A percentile compares a stretch with the other conserved stretches of the same genome.
Conservation (phyloP, 2,888 invertebrate genomes). For the Chirona hameri region DNA sequence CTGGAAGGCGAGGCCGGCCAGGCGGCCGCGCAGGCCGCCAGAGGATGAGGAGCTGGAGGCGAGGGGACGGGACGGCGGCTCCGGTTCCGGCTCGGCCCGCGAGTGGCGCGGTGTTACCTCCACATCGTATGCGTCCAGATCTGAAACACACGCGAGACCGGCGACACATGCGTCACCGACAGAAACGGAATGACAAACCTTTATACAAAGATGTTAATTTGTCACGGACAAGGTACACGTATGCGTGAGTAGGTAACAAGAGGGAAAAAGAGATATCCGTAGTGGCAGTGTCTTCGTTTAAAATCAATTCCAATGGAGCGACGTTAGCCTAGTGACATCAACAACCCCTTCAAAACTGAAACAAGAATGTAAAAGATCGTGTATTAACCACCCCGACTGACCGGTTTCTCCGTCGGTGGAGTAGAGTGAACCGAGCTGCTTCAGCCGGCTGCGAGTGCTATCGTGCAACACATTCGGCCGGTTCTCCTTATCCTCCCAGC, state of each 20-base stretch:
- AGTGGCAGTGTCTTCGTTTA: neutral
- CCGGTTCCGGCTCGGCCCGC: neutral
- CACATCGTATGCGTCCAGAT: neutral
- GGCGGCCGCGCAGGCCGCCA: neutral
- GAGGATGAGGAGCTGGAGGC: neutral
- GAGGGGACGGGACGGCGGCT: neutral
- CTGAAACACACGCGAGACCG: neutral
- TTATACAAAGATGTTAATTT: neutral
- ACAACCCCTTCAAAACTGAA: neutral
- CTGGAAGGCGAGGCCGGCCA: conserved; percentile 22
- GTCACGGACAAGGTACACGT: no score
- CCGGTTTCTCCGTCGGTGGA: neutral
- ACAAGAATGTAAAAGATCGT: no score
- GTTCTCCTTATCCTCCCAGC: conserved; percentile 9
- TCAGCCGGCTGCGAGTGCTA: conserved; percentile 4
- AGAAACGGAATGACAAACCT: neutral
- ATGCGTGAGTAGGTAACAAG: no score
- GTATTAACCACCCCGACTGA: neutral
- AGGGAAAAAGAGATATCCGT: no score
- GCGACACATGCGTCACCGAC: neutral
- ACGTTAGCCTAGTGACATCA: no score
- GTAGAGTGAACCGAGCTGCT: conserved; percentile 9
- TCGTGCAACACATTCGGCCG: conserved; percentile 12
- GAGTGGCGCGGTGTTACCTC: neutral
- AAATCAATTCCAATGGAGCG: neutral